Evolutionary conservation across 2,888 invertebrate species (phyloP).

Genomic region (Dione juno): DNA sequence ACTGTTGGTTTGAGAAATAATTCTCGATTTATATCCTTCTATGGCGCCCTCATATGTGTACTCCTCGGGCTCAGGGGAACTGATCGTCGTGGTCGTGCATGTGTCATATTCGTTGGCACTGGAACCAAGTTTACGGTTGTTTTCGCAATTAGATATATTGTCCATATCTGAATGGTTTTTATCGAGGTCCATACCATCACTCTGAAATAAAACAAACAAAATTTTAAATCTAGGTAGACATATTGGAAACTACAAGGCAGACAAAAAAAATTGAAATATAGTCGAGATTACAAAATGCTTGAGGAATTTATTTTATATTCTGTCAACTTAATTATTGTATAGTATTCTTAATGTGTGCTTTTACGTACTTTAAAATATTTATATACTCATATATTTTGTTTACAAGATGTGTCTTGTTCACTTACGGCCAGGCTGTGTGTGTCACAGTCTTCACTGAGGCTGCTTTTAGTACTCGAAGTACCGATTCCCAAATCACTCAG

Average conservation of each 20-base stretch:
- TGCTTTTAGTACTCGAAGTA: conserved; percentile 86
- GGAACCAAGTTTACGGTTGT: conserved; percentile 76
- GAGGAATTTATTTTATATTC: background rate
- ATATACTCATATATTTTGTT: too few relatives aligned
- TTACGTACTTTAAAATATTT: background rate
- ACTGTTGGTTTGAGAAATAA: conserved; percentile 84
- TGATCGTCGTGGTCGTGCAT: conserved; percentile 86
- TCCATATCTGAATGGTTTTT: conserved; percentile 81
- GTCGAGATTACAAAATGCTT: background rate
- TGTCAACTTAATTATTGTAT: background rate
- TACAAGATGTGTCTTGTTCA: conserved; percentile 41
- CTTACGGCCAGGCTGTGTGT: conserved; percentile 86
- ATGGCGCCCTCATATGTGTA: conserved; percentile 95
- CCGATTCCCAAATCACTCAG: conserved; percentile 92
- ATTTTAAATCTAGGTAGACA: background rate
- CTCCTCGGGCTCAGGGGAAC: conserved; percentile 89
- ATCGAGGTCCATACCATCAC: conserved; percentile 84
- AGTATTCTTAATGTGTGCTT: background rate
- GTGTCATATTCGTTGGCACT: conserved; percentile 86
- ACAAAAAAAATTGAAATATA: too few relatives aligned
- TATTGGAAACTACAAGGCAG: too few relatives aligned
- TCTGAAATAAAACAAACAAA: conserved; percentile 70
- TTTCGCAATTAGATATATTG: conserved; percentile 76
- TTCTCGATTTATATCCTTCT: conserved; percentile 92
- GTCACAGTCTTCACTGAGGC: conserved; percentile 86